A percentile compares a stretch with the other conserved stretches of the same genome.
Conservation (phyloP, 2,797 vertebrate genomes). For the Danio choprae region DNA sequence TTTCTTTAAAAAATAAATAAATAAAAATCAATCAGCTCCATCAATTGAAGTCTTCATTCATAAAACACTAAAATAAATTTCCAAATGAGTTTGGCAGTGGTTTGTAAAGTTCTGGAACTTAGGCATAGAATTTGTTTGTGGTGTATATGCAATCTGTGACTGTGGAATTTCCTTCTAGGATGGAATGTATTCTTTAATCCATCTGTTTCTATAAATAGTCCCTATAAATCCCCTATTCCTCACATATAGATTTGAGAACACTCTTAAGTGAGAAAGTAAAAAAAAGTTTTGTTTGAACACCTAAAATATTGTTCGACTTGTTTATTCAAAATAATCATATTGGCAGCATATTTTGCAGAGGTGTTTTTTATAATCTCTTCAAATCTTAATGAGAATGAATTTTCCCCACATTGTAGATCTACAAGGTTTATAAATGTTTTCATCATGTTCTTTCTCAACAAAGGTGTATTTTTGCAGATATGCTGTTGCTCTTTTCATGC, state of each 20-base stretch:
- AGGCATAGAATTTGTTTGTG: not conserved
- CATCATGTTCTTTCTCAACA: not conserved
- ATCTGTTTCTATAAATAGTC: slow-evolving; percentile 7
- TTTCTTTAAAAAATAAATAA: not conserved
- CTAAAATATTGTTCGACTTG: not conserved
- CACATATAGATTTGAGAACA: not conserved
- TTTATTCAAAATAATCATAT: not conserved
- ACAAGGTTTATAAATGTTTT: not conserved
- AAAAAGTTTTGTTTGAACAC: not conserved
- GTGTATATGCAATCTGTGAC: slow-evolving; percentile 5
- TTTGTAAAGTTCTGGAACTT: slow-evolving; percentile 1
- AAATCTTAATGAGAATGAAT: not conserved
- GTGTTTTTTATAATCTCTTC: not conserved
- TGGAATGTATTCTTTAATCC: slow-evolving; percentile 14
- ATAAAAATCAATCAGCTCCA: too few relatives aligned
- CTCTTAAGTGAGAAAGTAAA: not conserved
- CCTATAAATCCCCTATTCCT: not conserved
- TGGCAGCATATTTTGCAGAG: not conserved
- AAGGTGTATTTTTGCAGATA: slow-evolving; percentile 9
- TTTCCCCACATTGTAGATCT: not conserved
- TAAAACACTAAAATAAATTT: too few relatives aligned
- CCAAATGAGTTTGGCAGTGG: not conserved
- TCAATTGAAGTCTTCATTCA: not conserved
- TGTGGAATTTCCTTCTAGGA: not conserved
- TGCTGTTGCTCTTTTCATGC: slow-evolving; percentile 19